Evolutionary conservation across 2,113 vertebrate genomes (phyloP).

Genomic region (Trochalopteron elliotii): DNA sequence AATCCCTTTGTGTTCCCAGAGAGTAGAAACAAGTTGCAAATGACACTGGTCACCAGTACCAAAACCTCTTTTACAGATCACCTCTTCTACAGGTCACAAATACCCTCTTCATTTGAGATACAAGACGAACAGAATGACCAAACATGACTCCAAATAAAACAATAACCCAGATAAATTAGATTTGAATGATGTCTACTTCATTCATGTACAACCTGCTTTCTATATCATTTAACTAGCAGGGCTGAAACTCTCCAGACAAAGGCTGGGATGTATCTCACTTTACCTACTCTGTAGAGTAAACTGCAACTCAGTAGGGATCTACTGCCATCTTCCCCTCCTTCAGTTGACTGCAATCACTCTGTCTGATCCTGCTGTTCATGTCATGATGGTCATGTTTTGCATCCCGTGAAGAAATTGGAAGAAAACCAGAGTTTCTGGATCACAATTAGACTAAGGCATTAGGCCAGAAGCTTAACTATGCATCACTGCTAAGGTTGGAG

Average conservation of each 20-base stretch:
- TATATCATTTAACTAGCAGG: background rate
- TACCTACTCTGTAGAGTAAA: background rate
- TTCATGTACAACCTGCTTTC: background rate
- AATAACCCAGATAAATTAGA: background rate
- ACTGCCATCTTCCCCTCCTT: background rate
- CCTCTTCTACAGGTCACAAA: background rate
- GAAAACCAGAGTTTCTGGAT: background rate
- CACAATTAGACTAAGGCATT: background rate
- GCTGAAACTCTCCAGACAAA: background rate
- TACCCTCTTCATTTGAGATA: background rate
- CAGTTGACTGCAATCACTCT: background rate
- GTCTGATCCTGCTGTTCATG: background rate
- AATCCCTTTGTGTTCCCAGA: background rate
- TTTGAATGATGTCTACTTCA: background rate
- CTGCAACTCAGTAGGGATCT: background rate
- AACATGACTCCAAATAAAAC: background rate
- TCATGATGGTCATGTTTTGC: background rate
- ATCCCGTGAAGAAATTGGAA: background rate
- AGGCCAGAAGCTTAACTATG: background rate
- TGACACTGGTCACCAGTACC: background rate
- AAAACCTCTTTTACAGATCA: background rate
- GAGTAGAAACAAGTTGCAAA: background rate
- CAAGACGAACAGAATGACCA: background rate
- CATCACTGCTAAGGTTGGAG: background rate
- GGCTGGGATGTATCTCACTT: background rate